phyloP scores from a whole-genome alignment of 2,888 invertebrate genomes.

The Alviniconcha strummeri region DNA sequence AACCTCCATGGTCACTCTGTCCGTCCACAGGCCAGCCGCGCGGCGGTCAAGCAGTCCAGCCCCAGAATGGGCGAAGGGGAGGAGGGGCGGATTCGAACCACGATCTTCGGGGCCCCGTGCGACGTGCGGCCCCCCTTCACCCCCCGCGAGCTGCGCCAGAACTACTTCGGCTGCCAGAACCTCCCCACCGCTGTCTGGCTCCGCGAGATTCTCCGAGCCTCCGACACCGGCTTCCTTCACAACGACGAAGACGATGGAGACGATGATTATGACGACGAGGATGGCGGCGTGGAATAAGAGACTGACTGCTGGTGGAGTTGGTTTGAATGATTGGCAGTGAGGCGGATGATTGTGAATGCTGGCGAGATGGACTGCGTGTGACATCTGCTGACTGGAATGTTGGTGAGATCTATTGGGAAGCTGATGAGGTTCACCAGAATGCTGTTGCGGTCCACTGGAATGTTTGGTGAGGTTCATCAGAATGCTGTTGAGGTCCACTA shows the following conservation, averaged over 20 bases:
- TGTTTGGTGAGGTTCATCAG: too few species aligned
- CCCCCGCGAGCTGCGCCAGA: slow-evolving; percentile 70
- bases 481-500: too few species aligned
- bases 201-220: slow-evolving; percentile 39
- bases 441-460: too few species aligned
- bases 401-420: too few species aligned
- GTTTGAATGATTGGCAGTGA: background rate
- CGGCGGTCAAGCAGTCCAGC: slow-evolving; percentile 66
- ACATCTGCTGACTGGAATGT: too few species aligned
- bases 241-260: slow-evolving; percentile 14
- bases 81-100: slow-evolving; percentile 66
- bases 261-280: slow-evolving; percentile 28
- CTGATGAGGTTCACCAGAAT: too few species aligned
- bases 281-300: background rate
- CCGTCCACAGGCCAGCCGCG: slow-evolving; percentile 59
- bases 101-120: slow-evolving; percentile 76
- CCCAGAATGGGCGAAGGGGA: slow-evolving; percentile 70
- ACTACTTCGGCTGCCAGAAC: slow-evolving; percentile 75
- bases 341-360: background rate
- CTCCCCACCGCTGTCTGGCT: slow-evolving; percentile 75
- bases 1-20: too few species aligned
- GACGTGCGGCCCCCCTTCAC: slow-evolving; percentile 74
- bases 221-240: background rate
- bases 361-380: background rate
- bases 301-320: too few species aligned